Conservation (phyloP, 2,888 invertebrate species). For the Gymnosoma rotundatum region DNA sequence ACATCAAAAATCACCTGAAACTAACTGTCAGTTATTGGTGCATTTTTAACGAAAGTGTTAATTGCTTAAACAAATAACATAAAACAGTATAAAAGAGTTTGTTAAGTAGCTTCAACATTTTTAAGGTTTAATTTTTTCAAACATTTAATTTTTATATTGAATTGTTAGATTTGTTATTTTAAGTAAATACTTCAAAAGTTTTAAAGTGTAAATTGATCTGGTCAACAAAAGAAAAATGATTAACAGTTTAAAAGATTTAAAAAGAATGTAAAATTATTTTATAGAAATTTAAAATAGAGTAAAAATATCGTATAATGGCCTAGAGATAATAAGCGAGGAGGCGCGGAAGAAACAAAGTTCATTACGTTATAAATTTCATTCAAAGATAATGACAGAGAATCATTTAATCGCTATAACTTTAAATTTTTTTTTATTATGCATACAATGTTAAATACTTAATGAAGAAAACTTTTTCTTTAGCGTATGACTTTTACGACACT, state of each 20-base stretch:
- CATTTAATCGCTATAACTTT: no score
- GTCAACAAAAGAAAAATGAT: slow-evolving; percentile 21
- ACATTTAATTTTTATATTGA: slow-evolving; percentile 54
- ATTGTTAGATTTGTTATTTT: slow-evolving; percentile 56
- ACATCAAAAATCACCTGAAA: slow-evolving; percentile 37
- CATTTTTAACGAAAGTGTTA: slow-evolving; percentile 35
- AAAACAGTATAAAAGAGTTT: background rate
- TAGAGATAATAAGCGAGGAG: background rate
- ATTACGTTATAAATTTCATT: no score
- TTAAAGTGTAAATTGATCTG: slow-evolving; percentile 41
- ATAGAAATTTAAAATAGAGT: slow-evolving; percentile 1
- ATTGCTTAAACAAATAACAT: slow-evolving; percentile 53
- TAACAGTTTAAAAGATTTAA: slow-evolving; percentile 3
- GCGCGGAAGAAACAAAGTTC: no score
- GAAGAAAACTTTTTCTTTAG: no score
- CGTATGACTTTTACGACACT: no score
- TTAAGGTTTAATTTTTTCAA: slow-evolving; percentile 19
- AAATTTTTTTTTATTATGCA: no score
- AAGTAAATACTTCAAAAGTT: slow-evolving; percentile 3
- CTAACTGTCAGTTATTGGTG: slow-evolving; percentile 17
- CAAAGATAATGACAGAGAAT: no score
- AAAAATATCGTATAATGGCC: background rate
- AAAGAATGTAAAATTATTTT: background rate
- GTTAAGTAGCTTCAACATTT: slow-evolving; percentile 52
- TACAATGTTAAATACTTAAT: no score